These are phyloP conservation scores for Lepidurus arcticus DNA, from an alignment of 1,140 invertebrate genomes.

Conservation along the genomic window DNA sequence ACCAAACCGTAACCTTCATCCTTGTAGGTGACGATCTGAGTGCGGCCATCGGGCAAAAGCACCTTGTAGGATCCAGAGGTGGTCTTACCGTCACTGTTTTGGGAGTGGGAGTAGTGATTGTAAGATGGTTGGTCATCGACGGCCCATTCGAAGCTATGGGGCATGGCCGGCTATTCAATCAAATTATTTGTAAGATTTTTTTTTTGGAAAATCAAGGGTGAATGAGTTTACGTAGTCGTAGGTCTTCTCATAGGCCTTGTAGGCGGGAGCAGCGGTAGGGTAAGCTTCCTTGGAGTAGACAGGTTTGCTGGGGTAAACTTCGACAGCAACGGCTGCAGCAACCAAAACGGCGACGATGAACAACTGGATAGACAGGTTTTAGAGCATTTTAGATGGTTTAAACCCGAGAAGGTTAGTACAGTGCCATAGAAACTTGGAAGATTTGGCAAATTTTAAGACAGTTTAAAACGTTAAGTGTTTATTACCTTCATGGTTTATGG, in stretches of 20 bases:
- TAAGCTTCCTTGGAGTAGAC: neutral
- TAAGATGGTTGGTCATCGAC: slow-evolving; percentile 32
- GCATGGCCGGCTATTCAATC: slow-evolving; percentile 27
- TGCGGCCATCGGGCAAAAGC: slow-evolving; percentile 39
- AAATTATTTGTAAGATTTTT: neutral
- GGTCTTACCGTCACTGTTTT: slow-evolving; percentile 30
- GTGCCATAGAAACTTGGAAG: too few relatives aligned
- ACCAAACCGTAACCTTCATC: slow-evolving; percentile 38
- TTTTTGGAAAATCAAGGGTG: neutral
- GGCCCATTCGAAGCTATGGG: slow-evolving; percentile 31
- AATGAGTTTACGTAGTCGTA: neutral
- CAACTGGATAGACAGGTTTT: neutral
- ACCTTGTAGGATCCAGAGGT: slow-evolving; percentile 38
- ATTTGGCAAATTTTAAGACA: too few relatives aligned
- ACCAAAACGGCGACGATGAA: slow-evolving; percentile 29
- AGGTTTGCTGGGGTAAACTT: neutral
- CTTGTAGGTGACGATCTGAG: slow-evolving; percentile 39
- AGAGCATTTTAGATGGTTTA: neutral
- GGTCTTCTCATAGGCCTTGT: slow-evolving; percentile 9
- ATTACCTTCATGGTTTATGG: neutral
- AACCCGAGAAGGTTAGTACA: neutral
- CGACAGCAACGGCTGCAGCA: slow-evolving; percentile 28
- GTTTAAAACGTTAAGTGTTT: neutral
- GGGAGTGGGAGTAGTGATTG: slow-evolving; percentile 27
- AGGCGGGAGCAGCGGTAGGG: neutral